Evolutionary conservation across 2,797 vertebrate genomes (phyloP).

Genomic region (Eurystomus glaucurus): DNA sequence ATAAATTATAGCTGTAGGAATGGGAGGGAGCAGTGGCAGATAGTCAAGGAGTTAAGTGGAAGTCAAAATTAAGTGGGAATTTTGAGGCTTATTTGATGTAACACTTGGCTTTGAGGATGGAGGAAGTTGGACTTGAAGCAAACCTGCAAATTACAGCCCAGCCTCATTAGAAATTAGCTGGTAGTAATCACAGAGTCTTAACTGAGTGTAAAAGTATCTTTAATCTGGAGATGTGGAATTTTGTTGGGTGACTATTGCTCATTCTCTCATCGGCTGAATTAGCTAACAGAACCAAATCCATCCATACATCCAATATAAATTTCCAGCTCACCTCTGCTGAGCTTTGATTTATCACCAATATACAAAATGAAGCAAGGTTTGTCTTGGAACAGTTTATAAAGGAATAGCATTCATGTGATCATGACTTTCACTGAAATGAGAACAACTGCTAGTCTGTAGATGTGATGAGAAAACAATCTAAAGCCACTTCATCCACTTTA

Average conservation of each 20-base stretch:
- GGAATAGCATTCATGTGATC: neutral
- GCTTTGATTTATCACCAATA: slow-evolving; percentile 22
- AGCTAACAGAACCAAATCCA: neutral
- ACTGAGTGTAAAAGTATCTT: slow-evolving; percentile 43
- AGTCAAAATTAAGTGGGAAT: slow-evolving; percentile 71
- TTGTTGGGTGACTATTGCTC: slow-evolving; percentile 9
- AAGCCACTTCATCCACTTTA: neutral
- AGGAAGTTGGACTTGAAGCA: slow-evolving; percentile 72
- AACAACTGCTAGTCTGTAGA: neutral
- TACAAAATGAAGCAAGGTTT: slow-evolving; percentile 10
- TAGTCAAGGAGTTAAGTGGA: slow-evolving; percentile 71
- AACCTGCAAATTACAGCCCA: slow-evolving; percentile 68
- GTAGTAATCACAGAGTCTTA: slow-evolving; percentile 50
- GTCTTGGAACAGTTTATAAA: slow-evolving; percentile 13
- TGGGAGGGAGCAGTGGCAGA: slow-evolving; percentile 25
- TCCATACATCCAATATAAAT: neutral
- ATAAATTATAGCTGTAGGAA: slow-evolving; percentile 63
- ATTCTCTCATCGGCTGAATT: slow-evolving; percentile 22
- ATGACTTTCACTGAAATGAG: neutral
- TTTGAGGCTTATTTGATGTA: slow-evolving; percentile 73
- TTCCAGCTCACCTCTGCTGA: slow-evolving; percentile 15
- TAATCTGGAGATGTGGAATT: slow-evolving; percentile 56
- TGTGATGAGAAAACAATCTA: slow-evolving; percentile 11
- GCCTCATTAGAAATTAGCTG: slow-evolving; percentile 67
- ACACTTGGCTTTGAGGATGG: slow-evolving; percentile 59